phyloP scores from a whole-genome alignment of 2,797 vertebrate genomes.

The Rhinichthys osculus region DNA sequence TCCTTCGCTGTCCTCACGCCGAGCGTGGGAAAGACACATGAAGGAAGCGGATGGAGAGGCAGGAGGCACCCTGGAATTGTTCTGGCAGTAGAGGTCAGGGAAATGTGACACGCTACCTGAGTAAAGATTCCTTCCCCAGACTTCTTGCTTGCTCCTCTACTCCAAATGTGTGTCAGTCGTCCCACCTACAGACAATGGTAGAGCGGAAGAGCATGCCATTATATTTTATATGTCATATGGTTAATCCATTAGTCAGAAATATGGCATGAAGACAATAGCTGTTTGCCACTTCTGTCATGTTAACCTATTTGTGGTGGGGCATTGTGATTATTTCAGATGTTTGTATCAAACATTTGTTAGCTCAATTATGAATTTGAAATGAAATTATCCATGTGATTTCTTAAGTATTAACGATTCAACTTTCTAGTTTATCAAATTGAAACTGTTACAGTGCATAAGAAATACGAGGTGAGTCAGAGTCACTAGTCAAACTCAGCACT shows the following conservation, averaged over 20 bases:
- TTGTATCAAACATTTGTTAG: neutral
- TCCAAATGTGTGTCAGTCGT: conserved; percentile 60
- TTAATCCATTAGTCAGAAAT: conserved; percentile 59
- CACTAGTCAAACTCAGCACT: neutral
- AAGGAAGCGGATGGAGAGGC: conserved; percentile 81
- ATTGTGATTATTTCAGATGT: neutral
- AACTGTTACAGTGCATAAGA: neutral
- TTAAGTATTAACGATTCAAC: neutral
- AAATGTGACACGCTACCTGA: conserved; percentile 82
- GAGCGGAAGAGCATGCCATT: conserved; percentile 65
- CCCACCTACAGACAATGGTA: conserved; percentile 69
- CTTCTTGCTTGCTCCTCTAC: conserved; percentile 66
- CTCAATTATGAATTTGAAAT: neutral
- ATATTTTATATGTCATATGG: conserved; percentile 66
- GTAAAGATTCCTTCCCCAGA: conserved; percentile 73
- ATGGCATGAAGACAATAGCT: neutral
- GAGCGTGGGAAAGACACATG: conserved; percentile 85
- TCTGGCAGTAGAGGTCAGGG: conserved; percentile 81
- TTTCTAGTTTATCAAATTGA: neutral
- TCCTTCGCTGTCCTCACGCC: conserved; percentile 80
- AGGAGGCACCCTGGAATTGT: conserved; percentile 85
- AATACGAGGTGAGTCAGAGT: neutral
- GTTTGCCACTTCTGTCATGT: neutral
- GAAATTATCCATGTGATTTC: neutral
- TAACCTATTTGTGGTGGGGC: neutral